These are phyloP conservation scores for Ariopsis seemanni DNA, from an alignment of 2,113 vertebrate genomes.

Conservation along the genomic window DNA sequence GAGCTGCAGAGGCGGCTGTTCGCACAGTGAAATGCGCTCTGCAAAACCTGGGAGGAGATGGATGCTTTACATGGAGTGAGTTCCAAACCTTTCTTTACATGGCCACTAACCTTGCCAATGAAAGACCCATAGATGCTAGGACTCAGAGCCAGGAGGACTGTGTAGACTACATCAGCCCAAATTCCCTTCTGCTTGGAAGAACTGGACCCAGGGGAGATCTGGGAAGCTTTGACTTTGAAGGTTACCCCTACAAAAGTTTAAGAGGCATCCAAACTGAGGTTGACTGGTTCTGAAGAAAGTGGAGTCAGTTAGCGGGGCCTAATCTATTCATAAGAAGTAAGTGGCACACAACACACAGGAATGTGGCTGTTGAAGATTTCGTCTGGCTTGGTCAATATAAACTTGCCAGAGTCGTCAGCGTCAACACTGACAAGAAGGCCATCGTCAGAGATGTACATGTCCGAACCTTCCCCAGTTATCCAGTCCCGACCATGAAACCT, in stretches of 20 bases:
- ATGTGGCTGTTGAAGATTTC: too few species aligned
- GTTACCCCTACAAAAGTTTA: too few species aligned
- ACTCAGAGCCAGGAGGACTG: constrained; percentile 2
- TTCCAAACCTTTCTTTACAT: not conserved
- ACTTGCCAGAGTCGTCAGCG: too few species aligned
- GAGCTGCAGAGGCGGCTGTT: constrained; percentile 33
- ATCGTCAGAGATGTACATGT: constrained; percentile 42
- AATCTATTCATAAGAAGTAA: not conserved
- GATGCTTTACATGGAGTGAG: constrained; percentile 21
- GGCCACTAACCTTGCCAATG: not conserved
- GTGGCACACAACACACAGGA: too few species aligned
- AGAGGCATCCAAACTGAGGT: constrained; percentile 27
- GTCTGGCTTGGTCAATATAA: too few species aligned
- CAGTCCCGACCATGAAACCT: not conserved
- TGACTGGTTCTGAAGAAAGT: not conserved
- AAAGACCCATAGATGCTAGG: constrained; percentile 32
- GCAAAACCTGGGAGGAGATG: constrained; percentile 13
- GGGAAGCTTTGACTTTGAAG: constrained; percentile 32
- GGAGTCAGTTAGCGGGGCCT: constrained; percentile 16
- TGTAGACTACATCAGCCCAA: constrained; percentile 45
- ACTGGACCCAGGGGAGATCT: constrained; percentile 26
- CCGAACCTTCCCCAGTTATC: constrained; percentile 17
- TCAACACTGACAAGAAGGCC: not conserved
- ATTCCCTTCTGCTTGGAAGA: constrained; percentile 37
- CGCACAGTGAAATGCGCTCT: constrained; percentile 13